A percentile compares a stretch with the other conserved stretches of the same genome.
phyloP scores from a whole-genome alignment of 1,140 invertebrate species.

The Wasmannia auropunctata region DNA sequence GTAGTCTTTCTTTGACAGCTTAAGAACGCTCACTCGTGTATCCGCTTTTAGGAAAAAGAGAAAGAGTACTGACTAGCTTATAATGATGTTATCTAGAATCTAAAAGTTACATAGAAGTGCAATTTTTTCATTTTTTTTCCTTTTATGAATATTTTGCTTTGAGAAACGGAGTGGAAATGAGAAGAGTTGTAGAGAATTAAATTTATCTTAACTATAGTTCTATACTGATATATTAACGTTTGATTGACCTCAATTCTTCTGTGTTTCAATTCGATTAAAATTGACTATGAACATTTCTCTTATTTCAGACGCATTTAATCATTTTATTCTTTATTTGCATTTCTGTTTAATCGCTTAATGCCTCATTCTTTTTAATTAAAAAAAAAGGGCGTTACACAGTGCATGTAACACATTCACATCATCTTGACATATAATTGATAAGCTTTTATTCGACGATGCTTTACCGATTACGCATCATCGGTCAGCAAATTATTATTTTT shows the following conservation, averaged over 20 bases:
- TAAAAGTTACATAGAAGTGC: background rate
- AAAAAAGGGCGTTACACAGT: background rate
- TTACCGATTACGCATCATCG: background rate
- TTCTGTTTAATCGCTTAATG: background rate
- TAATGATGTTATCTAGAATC: background rate
- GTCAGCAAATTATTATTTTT: background rate
- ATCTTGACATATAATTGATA: background rate
- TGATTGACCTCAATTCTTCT: background rate
- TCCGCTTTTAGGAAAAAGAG: background rate
- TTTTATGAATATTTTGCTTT: background rate
- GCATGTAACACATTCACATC: slow-evolving; percentile 13
- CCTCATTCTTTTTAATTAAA: background rate
- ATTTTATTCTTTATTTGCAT: background rate
- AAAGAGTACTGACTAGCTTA: background rate
- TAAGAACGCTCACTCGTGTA: background rate
- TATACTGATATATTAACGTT: background rate
- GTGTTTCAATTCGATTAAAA: background rate
- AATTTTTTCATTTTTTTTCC: background rate
- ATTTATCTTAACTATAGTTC: background rate
- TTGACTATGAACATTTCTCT: background rate
- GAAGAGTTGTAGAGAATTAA: background rate
- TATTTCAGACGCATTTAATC: slow-evolving; percentile 16
- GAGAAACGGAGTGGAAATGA: slow-evolving; percentile 28
- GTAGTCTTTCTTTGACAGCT: background rate
- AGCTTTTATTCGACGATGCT: background rate